Conservation (phyloP, 2,797 vertebrate genomes). For the Clarias laeviceps region DNA sequence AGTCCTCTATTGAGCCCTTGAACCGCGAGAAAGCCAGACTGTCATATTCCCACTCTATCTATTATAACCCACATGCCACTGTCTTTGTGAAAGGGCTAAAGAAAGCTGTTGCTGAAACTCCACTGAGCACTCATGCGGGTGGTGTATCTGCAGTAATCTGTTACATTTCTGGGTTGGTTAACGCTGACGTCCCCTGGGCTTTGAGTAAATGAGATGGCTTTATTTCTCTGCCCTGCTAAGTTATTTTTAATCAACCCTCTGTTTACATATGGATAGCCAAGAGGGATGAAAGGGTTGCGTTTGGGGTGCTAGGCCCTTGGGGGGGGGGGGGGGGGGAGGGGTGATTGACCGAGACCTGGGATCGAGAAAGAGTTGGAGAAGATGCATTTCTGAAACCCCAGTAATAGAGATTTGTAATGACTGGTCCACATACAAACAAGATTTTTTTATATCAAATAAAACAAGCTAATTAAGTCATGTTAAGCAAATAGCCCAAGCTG, state of each 20-base stretch:
- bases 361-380: not conserved
- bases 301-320: conserved; percentile 27
- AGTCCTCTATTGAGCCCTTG: not conserved
- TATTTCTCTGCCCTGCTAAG: conserved; percentile 77
- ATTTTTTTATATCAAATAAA: not conserved
- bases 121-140: not conserved
- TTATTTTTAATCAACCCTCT: conserved; percentile 81
- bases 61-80: conserved; percentile 11
- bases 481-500: not conserved
- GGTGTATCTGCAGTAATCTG: conserved; percentile 41
- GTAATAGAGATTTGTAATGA: not conserved
- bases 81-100: conserved; percentile 1
- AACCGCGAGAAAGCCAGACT: conserved; percentile 3
- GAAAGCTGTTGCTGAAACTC: conserved; percentile 31
- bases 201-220: conserved; percentile 75
- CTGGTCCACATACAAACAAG: not conserved
- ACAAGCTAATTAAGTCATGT: not conserved
- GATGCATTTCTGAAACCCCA: not conserved
- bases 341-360: conserved; percentile 2
- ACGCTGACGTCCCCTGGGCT: conserved; percentile 59
- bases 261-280: conserved; percentile 72
- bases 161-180: conserved; percentile 37
- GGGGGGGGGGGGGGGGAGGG: conserved; percentile 44
- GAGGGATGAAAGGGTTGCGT: conserved; percentile 62
- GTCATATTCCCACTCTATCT: conserved; percentile 6